Evolutionary conservation across 2,888 invertebrate genomes (phyloP).

Genomic region (Gymnocheta viridis): DNA sequence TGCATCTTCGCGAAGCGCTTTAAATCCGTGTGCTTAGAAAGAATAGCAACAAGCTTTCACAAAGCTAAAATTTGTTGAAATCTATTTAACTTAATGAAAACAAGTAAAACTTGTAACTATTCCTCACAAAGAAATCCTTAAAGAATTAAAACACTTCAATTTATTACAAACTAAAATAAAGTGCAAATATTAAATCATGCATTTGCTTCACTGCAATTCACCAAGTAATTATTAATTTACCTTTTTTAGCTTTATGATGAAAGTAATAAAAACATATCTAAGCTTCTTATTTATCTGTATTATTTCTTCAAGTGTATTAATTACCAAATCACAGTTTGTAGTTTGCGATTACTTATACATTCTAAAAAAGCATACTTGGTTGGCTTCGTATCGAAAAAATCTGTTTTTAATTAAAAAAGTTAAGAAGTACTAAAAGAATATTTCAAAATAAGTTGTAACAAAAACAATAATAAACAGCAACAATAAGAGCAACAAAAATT

Average conservation of each 20-base stretch:
- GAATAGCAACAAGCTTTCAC: too few species aligned
- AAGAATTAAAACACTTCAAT: too few species aligned
- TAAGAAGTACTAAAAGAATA: slow-evolving; percentile 31
- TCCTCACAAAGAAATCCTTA: too few species aligned
- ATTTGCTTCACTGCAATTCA: too few species aligned
- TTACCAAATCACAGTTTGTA: slow-evolving; percentile 36
- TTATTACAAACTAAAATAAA: too few species aligned
- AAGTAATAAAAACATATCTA: neutral
- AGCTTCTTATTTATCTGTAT: neutral
- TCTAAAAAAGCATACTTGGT: neutral
- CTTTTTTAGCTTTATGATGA: neutral
- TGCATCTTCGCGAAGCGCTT: too few species aligned
- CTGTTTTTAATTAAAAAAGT: slow-evolving; percentile 56
- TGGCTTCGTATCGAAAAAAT: neutral
- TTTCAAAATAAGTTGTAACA: slow-evolving; percentile 10
- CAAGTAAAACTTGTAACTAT: too few species aligned
- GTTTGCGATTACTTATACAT: slow-evolving; percentile 7
- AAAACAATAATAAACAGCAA: neutral
- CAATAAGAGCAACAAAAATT: neutral
- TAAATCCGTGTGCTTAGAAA: too few species aligned
- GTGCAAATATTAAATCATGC: too few species aligned
- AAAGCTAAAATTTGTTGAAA: too few species aligned
- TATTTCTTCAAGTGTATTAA: slow-evolving; percentile 38
- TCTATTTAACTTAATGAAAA: too few species aligned
- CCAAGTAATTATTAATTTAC: too few species aligned